Percentiles rank a stretch among this genome's conserved stretches.
Conservation (phyloP, 2,797 vertebrate genomes). For the Sternarchorhynchus goeldii region DNA sequence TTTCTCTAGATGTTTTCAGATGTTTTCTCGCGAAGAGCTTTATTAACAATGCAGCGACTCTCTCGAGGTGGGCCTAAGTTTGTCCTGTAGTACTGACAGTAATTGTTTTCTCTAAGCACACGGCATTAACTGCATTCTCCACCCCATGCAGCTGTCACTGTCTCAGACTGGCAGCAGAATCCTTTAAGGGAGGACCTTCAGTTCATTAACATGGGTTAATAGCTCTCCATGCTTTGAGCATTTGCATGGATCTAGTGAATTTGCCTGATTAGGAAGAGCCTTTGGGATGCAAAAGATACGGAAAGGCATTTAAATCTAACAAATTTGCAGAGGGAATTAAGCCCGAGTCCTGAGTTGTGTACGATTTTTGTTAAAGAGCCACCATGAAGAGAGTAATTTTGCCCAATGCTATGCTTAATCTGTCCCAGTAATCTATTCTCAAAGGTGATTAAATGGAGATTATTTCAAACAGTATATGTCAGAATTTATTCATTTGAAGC, state of each 20-base stretch:
- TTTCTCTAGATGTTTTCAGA: not conserved
- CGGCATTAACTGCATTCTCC: slow-evolving; percentile 49
- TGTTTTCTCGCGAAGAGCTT: slow-evolving; percentile 33
- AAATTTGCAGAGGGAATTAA: not conserved
- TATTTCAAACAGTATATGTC: too few species aligned
- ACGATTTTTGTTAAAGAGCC: not conserved
- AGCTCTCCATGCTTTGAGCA: slow-evolving; percentile 26
- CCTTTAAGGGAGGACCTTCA: slow-evolving; percentile 42
- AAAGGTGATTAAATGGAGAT: not conserved
- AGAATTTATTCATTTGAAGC: too few species aligned
- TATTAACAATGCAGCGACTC: slow-evolving; percentile 48
- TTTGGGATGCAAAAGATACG: slow-evolving; percentile 19
- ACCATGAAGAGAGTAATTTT: slow-evolving; percentile 1
- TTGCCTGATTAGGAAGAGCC: slow-evolving; percentile 14
- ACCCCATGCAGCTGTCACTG: slow-evolving; percentile 38
- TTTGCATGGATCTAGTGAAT: slow-evolving; percentile 36
- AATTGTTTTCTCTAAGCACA: slow-evolving; percentile 56
- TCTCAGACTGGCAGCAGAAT: slow-evolving; percentile 26
- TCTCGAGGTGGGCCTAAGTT: slow-evolving; percentile 54
- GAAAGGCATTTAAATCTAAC: slow-evolving; percentile 19
- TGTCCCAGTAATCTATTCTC: not conserved
- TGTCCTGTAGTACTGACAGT: slow-evolving; percentile 53
- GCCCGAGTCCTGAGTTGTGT: not conserved
- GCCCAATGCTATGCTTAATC: not conserved
- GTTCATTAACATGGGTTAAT: slow-evolving; percentile 50